Evolutionary conservation across 2,113 vertebrate genomes (phyloP).

Genomic region (Protobothrops mucrosquamatus): DNA sequence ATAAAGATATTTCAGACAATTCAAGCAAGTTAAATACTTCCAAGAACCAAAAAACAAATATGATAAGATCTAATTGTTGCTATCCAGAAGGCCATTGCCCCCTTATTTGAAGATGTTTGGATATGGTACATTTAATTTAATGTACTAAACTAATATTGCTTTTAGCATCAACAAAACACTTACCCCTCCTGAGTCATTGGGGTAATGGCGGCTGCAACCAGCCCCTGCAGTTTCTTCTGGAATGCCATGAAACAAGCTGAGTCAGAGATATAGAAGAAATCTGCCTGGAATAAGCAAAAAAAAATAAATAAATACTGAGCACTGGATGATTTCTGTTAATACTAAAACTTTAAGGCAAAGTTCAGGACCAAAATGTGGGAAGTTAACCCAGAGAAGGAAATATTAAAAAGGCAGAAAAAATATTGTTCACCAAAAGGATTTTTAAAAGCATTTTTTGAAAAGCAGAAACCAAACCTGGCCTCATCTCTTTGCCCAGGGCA

Average conservation of each 20-base stretch:
- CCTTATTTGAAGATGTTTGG: neutral
- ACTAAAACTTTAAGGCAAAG: conserved; percentile 44
- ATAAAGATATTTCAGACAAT: neutral
- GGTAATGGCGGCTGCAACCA: conserved; percentile 89
- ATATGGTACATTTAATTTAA: neutral
- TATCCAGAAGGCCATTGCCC: neutral
- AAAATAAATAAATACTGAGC: neutral
- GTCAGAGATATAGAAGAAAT: neutral
- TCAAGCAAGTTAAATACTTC: neutral
- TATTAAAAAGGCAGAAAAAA: too few species aligned
- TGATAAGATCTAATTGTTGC: neutral
- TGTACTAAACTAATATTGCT: neutral
- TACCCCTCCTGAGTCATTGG: conserved; percentile 86
- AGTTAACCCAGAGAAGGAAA: too few species aligned
- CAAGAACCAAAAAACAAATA: neutral
- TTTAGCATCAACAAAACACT: conserved; percentile 13
- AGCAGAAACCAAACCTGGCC: too few species aligned
- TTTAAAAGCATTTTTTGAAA: too few species aligned
- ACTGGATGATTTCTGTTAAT: conserved; percentile 26
- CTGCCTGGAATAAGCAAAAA: neutral
- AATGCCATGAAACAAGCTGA: conserved; percentile 56
- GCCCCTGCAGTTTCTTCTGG: conserved; percentile 72
- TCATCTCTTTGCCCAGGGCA: too few species aligned
- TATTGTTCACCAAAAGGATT: too few species aligned
- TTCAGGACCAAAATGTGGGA: neutral